A percentile compares a stretch with the other conserved stretches of the same genome.
Conservation (phyloP, 2,797 vertebrate genomes). For the Melanotaenia maccullochi region DNA sequence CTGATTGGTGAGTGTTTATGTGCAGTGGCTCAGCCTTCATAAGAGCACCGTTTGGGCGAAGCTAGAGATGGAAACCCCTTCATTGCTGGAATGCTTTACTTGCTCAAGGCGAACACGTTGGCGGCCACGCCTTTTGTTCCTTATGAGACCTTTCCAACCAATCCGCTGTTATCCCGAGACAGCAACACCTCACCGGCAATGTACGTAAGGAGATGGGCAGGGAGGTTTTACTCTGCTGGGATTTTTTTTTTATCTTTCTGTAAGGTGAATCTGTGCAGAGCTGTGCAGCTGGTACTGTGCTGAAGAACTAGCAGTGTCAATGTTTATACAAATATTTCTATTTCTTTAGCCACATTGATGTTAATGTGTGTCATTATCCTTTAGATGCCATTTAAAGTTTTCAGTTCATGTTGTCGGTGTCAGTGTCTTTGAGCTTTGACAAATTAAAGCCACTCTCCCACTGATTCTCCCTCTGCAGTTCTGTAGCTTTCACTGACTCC, state of each 20-base stretch:
- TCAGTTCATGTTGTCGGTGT: slow-evolving; percentile 1
- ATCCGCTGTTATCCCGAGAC: slow-evolving; percentile 86
- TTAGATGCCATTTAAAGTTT: neutral
- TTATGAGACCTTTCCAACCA: slow-evolving; percentile 78
- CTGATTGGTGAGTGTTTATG: slow-evolving; percentile 41
- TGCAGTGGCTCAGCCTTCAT: slow-evolving; percentile 50
- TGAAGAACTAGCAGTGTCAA: neutral
- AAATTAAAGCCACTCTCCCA: neutral
- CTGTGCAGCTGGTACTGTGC: neutral
- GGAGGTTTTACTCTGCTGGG: neutral
- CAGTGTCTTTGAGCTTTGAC: neutral
- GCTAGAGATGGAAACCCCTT: slow-evolving; percentile 76
- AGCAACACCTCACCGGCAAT: slow-evolving; percentile 67
- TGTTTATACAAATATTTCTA: slow-evolving; percentile 6
- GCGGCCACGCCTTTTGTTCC: slow-evolving; percentile 64
- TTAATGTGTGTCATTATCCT: neutral
- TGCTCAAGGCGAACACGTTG: slow-evolving; percentile 59
- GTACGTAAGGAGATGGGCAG: slow-evolving; percentile 78
- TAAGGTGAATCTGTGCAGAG: neutral
- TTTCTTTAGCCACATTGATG: neutral
- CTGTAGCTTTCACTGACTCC: slow-evolving; percentile 1
- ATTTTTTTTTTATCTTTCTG: slow-evolving; percentile 1
- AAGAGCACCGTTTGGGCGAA: slow-evolving; percentile 47
- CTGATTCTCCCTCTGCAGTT: slow-evolving; percentile 5
- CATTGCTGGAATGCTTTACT: slow-evolving; percentile 85